Evolutionary conservation across 2,113 vertebrate genomes (phyloP).

Genomic region (Numida meleagris): DNA sequence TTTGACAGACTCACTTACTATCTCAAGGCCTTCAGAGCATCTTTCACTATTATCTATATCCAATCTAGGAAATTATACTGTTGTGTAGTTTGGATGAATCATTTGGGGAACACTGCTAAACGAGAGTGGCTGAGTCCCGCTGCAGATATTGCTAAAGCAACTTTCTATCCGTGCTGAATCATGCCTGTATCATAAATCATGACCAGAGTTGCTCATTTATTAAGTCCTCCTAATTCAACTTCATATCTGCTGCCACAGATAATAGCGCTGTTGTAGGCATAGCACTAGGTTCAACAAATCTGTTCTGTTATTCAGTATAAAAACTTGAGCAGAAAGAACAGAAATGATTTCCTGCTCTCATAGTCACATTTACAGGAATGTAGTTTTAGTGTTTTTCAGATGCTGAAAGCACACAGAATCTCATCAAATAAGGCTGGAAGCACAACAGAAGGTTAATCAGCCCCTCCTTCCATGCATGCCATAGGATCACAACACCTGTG

Average conservation of each 20-base stretch:
- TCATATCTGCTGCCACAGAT: neutral
- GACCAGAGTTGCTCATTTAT: neutral
- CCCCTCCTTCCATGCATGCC: fast-evolving
- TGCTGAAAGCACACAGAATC: neutral
- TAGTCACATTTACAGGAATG: fast-evolving
- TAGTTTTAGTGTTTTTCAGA: neutral
- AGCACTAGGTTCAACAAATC: neutral
- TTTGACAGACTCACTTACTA: neutral
- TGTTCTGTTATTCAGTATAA: neutral
- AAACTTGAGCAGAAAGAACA: neutral
- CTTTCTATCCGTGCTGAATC: neutral
- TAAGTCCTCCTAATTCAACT: neutral
- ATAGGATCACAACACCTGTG: fast-evolving
- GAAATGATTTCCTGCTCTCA: neutral
- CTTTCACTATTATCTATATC: neutral
- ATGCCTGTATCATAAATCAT: neutral
- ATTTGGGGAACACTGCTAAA: neutral
- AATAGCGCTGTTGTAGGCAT: neutral
- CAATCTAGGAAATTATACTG: neutral
- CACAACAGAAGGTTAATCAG: fast-evolving
- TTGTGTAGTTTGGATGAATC: neutral
- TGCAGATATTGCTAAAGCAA: neutral
- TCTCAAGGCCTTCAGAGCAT: neutral
- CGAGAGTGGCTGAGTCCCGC: neutral
- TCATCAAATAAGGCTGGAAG: neutral